Evolutionary conservation across 1,140 invertebrate species (phyloP), one percentile per base, ranked within the genome.

Genomic region (Scaptomyza pallida): DNA sequence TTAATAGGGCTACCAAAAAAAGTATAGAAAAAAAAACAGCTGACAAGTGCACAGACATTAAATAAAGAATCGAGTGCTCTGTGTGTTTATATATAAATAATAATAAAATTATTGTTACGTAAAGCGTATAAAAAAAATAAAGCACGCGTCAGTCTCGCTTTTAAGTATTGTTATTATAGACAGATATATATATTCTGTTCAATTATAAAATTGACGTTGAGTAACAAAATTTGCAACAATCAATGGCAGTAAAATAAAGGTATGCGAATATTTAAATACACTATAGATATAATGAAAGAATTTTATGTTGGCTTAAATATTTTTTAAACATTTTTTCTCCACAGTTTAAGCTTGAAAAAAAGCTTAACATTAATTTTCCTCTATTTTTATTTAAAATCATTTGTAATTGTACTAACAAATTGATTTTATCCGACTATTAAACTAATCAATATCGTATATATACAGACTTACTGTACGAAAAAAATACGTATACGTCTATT

Each of bases 71-170:
- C 6, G 26, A 30, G 26, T 9, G 8, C 26, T 30, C 6, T 30
- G 6, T 30, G 26, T 30, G 26, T 30, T 2, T 21, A 37, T 19
- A 75, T 57, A 62, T 21, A 43, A 12, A 44, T 44, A 19, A 44
- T 44, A 57, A 43, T 44, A 19, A 44, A 57, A 62, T 68, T n/a
- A n/a, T 44, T 75, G 62, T 82, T 83, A 83, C 79, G 79, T 82
- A 74, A 83, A 82, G 47, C 54, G 47, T 43, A 59, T 69, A 45
- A 35, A 72, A 72, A 50, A 40, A 68, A 35, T 41, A 72, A 72
- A 48, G 26, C 55, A 35, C 33, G n/a, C 33, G 33, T 37, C 63
- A 54, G 21, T 47, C 56, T 37, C 48, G 51, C 26, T 55, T 67
- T 55, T 47, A 30, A 26, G 35, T 65, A 59, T 64, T 71, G 33